These are phyloP conservation scores for Tauraco hartlaubi DNA, from an alignment of 2,797 vertebrate genomes.

Conservation along the genomic window DNA sequence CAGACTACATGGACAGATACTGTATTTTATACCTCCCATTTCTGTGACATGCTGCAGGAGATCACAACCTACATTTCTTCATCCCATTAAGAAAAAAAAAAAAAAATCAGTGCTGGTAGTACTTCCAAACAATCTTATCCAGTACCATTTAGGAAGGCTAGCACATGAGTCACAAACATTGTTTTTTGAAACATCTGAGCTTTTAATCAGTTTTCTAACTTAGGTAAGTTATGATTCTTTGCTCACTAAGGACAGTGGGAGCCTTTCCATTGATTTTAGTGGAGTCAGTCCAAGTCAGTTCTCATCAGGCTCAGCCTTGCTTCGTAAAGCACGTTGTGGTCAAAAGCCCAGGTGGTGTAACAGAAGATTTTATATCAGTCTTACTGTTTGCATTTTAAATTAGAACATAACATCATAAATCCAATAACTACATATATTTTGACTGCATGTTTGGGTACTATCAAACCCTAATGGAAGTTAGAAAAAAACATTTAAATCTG, in stretches of 20 bases:
- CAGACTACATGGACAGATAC: not conserved
- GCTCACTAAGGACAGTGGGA: not conserved
- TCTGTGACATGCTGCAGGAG: not conserved
- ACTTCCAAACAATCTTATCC: not conserved
- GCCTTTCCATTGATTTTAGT: not conserved
- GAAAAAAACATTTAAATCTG: not conserved
- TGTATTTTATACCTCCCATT: not conserved
- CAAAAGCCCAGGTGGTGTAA: not conserved
- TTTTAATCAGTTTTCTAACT: not conserved
- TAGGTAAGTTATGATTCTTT: not conserved
- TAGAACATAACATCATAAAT: not conserved
- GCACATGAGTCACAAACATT: not conserved
- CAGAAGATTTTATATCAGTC: not conserved
- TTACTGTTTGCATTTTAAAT: not conserved
- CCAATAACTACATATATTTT: not conserved
- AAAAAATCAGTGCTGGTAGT: not conserved
- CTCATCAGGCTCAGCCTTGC: not conserved
- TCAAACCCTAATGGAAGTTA: not conserved
- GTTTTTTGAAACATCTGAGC: not conserved
- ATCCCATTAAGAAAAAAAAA: not conserved
- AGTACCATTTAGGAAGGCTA: not conserved
- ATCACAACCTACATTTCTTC: not conserved
- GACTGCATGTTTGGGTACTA: not conserved
- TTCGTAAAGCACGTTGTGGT: not conserved
- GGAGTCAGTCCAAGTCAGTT: not conserved